Evolutionary conservation across 2,888 invertebrate species (phyloP).

Genomic region (Unio delphinus): DNA sequence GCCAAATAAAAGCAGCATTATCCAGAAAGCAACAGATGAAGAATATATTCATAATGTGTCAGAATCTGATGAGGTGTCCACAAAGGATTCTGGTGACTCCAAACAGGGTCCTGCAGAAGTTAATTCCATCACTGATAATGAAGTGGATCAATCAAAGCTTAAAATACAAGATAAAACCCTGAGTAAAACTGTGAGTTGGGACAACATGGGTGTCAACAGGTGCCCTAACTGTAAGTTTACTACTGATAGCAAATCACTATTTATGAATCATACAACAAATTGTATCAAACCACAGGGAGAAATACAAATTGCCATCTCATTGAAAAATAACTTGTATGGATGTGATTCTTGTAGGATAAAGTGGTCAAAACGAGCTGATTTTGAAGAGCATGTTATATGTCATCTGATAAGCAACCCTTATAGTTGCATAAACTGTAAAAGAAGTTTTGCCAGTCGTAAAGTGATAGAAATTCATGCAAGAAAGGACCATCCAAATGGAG

Average conservation of each 20-base stretch:
- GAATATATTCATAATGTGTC: too few relatives aligned
- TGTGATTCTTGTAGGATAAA: constrained; percentile 19
- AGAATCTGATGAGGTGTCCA: too few relatives aligned
- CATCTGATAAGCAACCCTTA: constrained; percentile 39
- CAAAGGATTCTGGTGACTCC: too few relatives aligned
- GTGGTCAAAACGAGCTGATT: constrained; percentile 26
- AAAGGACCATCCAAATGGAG: constrained; percentile 28
- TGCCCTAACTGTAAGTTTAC: constrained; percentile 41
- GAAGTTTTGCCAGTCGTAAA: constrained; percentile 29
- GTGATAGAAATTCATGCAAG: constrained; percentile 41
- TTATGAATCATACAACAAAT: constrained; percentile 27
- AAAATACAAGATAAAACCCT: too few relatives aligned
- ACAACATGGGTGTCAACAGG: constrained; percentile 22
- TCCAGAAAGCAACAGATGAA: too few relatives aligned
- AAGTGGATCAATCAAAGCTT: too few relatives aligned
- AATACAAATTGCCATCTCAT: constrained; percentile 4
- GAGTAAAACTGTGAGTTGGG: constrained; percentile 7
- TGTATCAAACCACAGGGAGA: constrained; percentile 20
- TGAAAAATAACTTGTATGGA: constrained; percentile 7
- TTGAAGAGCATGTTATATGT: constrained; percentile 47
- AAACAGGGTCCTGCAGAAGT: too few relatives aligned
- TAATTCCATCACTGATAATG: too few relatives aligned
- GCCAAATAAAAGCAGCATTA: too few relatives aligned
- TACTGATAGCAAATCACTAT: constrained; percentile 31
- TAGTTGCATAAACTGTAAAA: constrained; percentile 40